These are phyloP conservation scores for Salticus scenicus DNA, from an alignment of 2,888 invertebrate species.

Conservation along the genomic window DNA sequence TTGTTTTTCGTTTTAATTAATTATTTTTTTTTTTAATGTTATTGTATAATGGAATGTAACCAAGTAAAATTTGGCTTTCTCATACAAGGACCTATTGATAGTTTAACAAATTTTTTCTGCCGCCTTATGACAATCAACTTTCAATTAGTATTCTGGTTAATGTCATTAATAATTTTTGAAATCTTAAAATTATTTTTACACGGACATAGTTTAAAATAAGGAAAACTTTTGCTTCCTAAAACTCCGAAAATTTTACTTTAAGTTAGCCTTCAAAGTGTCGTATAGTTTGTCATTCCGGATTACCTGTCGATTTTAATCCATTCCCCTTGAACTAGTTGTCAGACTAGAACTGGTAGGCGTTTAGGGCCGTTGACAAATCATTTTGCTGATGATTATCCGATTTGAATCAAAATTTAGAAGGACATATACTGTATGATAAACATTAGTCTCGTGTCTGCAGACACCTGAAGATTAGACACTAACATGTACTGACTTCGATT, in stretches of 20 bases:
- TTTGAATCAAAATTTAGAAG: not conserved
- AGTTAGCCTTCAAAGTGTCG: constrained; percentile 19
- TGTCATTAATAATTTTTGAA: too few species aligned
- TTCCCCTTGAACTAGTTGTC: constrained; percentile 36
- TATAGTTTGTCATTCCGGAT: constrained; percentile 31
- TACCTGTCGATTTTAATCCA: constrained; percentile 19
- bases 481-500: not conserved
- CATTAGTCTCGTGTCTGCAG: not conserved
- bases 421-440: not conserved
- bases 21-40: too few species aligned
- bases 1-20: too few species aligned
- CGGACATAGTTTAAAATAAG: too few species aligned
- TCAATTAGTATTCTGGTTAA: too few species aligned
- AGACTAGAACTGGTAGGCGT: not conserved
- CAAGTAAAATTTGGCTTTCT: too few species aligned
- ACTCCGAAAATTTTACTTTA: not conserved
- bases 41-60: too few species aligned
- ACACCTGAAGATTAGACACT: not conserved
- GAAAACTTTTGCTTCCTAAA: too few species aligned
- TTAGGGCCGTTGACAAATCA: not conserved
- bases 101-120: too few species aligned
- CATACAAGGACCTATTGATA: too few species aligned
- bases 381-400: not conserved
- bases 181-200: too few species aligned
- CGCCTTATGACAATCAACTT: too few species aligned